Evolutionary conservation across 2,797 vertebrate genomes (phyloP).

Genomic region (Pangasius krempfi): DNA sequence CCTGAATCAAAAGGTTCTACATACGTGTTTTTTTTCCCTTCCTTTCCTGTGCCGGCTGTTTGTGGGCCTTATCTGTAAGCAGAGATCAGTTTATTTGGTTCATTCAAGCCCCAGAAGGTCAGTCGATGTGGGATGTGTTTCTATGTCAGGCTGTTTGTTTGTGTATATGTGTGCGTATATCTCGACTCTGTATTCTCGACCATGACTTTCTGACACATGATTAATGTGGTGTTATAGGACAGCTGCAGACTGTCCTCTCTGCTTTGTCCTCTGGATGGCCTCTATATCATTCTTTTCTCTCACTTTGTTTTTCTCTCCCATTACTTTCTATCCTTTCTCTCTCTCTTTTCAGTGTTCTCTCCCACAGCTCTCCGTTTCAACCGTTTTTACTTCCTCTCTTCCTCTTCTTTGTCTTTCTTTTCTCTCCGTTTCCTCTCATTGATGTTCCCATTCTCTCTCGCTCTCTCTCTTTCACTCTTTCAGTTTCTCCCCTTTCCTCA

Average conservation of each 20-base stretch:
- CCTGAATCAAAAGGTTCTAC: slow-evolving; percentile 56
- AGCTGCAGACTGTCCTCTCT: slow-evolving; percentile 56
- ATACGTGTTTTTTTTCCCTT: slow-evolving; percentile 16
- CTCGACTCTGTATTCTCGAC: slow-evolving; percentile 56
- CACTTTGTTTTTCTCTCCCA: slow-evolving; percentile 15
- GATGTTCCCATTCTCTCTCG: not conserved
- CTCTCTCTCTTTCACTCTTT: slow-evolving; percentile 21
- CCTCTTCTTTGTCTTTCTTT: slow-evolving; percentile 40
- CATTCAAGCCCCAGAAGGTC: slow-evolving; percentile 50
- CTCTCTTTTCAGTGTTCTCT: not conserved
- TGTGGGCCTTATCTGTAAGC: slow-evolving; percentile 37
- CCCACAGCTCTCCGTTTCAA: not conserved
- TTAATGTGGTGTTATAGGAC: slow-evolving; percentile 63
- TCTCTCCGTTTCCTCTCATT: slow-evolving; percentile 30
- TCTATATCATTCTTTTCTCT: slow-evolving; percentile 42
- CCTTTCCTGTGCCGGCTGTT: not conserved
- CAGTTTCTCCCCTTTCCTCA: slow-evolving; percentile 49
- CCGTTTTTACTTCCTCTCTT: not conserved
- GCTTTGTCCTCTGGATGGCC: slow-evolving; percentile 67
- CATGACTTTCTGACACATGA: slow-evolving; percentile 63
- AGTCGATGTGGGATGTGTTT: slow-evolving; percentile 49
- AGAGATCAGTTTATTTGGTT: slow-evolving; percentile 57
- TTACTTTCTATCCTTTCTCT: not conserved
- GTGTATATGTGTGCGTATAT: slow-evolving; percentile 50
- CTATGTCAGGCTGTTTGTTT: slow-evolving; percentile 36